phyloP scores from a whole-genome alignment of 2,113 vertebrate species.

The Phylloscopus trochiloides region DNA sequence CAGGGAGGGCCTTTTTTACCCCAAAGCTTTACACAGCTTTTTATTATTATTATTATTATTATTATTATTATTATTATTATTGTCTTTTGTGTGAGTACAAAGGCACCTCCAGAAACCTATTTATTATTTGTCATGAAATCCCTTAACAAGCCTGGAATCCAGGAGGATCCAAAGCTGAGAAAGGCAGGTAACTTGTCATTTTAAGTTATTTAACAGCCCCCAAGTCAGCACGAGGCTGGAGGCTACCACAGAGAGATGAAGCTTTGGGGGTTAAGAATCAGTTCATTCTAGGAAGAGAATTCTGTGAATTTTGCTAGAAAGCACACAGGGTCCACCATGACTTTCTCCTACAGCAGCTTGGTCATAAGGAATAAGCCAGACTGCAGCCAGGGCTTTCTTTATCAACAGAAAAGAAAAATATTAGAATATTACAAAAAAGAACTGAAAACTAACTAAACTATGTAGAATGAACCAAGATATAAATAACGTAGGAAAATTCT shows the following conservation, averaged over 20 bases:
- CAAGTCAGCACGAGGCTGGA: not conserved
- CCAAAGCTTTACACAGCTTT: not conserved
- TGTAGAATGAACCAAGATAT: not conserved
- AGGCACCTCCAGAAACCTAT: not conserved
- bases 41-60: not conserved
- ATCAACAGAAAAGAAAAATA: constrained; percentile 27
- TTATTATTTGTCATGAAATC: not conserved
- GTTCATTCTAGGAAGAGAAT: not conserved
- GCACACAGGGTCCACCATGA: not conserved
- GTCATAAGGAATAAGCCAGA: not conserved
- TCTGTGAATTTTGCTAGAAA: not conserved
- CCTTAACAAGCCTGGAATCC: not conserved
- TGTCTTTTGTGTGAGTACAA: not conserved
- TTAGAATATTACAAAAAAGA: constrained; percentile 41
- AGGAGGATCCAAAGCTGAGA: not conserved
- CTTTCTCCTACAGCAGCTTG: not conserved
- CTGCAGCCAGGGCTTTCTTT: not conserved
- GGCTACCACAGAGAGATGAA: not conserved
- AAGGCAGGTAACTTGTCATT: not conserved
- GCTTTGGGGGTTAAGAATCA: not conserved
- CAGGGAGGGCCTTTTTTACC: rapidly evolving
- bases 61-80: not conserved
- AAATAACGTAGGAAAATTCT: not conserved
- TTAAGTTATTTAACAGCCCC: not conserved
- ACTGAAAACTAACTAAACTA: not conserved